Evolutionary conservation across 2,888 invertebrate genomes (phyloP), one percentile per base, ranked within the genome.

Genomic region (Tenthredo livida): DNA sequence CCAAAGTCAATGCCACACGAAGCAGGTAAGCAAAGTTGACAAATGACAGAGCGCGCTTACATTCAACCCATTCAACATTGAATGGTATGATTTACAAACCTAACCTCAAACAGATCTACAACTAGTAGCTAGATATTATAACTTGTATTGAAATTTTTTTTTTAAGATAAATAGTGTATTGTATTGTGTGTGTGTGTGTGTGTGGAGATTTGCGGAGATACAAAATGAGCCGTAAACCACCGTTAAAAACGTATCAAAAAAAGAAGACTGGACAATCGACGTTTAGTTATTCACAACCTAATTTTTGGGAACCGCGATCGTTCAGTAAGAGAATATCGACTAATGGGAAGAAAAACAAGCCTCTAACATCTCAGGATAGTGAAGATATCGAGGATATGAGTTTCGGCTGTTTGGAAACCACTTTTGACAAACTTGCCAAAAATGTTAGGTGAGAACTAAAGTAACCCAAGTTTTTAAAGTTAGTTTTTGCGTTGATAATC

Each of bases 341-440:
- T 80, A 80, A 58, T 21, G 21, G 21, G 21, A 37, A 61, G 9
- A 80, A 80, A 61, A 58, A 17, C 21, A 61, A 37, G 21, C 33
- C 54, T 58, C 17, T 9, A 33, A 9, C 33, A 17, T 2, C 15
- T 61, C 80, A 40, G n/a, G 61, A 80, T 25, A 12, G 21, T 21
- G 21, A 61, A 40, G 40, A 61, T 21, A 61, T 77, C 54, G 54
- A n/a, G 21, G 80, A 80, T 12, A 21, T 25, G 10, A 61, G 58
- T 15, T 77, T 87, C 54, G 89, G 90, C 85, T 87, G 87, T 1
- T 90, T 91, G 33, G 90, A 92, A 1, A 90, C 91, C 21, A 91
- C 92, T 6, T 92, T 92, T 70, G 92, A 92, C 85, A 90, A 88
- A 84, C 50, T 92, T 17, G 86, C 86, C 10, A 89, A 85, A 86